A percentile compares a stretch with the other conserved stretches of the same genome.
phyloP scores from a whole-genome alignment of 2,888 invertebrate species.

The Odontothrips loti region DNA sequence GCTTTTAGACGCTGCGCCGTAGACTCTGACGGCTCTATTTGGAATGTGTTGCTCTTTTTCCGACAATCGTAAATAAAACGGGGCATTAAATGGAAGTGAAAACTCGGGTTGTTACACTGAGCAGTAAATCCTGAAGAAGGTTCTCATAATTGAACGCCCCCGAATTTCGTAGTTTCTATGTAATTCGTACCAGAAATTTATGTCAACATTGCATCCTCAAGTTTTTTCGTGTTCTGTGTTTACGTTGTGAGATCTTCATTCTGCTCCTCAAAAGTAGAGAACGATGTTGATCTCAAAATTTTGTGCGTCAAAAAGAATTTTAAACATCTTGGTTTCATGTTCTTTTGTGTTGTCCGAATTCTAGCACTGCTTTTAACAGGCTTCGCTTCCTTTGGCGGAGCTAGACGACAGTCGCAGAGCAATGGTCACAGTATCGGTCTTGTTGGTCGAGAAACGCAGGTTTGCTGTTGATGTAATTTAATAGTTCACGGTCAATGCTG shows the following conservation, averaged over 20 bases:
- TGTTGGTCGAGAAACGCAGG: conserved; percentile 22
- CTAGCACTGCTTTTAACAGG: conserved; percentile 21
- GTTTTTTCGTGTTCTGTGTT: neutral
- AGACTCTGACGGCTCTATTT: neutral
- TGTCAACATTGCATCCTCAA: neutral
- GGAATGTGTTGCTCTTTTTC: neutral
- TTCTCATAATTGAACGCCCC: too few relatives aligned
- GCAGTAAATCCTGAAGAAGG: too few relatives aligned
- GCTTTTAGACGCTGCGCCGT: conserved; percentile 11
- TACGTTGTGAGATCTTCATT: conserved; percentile 5
- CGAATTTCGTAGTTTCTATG: too few relatives aligned
- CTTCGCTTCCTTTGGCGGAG: conserved; percentile 19
- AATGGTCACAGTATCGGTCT: conserved; percentile 26
- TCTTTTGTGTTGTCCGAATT: neutral
- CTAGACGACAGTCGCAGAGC: conserved; percentile 10
- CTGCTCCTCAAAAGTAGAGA: neutral
- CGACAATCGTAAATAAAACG: too few relatives aligned
- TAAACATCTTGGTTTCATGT: neutral
- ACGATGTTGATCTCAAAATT: neutral
- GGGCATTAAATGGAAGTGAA: too few relatives aligned
- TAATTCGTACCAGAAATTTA: neutral
- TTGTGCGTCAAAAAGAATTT: neutral
- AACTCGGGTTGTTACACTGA: too few relatives aligned
- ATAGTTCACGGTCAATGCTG: neutral
- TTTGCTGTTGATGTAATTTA: neutral